These are phyloP conservation scores for Willisornis vidua DNA, from an alignment of 2,113 vertebrate genomes.

Conservation along the genomic window DNA sequence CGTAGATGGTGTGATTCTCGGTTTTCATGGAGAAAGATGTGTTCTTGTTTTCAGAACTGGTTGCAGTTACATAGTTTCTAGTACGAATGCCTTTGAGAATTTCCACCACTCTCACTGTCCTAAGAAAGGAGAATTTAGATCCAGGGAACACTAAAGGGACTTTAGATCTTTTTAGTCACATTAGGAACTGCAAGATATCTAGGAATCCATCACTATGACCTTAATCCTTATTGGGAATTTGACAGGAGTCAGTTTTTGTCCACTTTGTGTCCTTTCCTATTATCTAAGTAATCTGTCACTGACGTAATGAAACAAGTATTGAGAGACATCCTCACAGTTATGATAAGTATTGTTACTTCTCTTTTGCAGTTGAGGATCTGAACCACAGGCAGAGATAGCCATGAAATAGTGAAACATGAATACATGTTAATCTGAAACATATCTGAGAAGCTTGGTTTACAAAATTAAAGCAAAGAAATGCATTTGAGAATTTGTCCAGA, in stretches of 20 bases:
- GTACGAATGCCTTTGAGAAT: fast-evolving
- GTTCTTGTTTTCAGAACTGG: background rate
- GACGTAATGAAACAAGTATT: background rate
- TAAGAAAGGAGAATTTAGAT: background rate
- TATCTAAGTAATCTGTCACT: background rate
- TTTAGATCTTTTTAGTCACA: background rate
- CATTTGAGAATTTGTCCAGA: background rate
- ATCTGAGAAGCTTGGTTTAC: background rate
- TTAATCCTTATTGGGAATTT: background rate
- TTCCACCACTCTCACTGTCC: background rate
- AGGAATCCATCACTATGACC: background rate
- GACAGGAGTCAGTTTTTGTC: background rate
- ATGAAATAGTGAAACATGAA: background rate
- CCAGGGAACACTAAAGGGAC: background rate
- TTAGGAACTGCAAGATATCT: background rate
- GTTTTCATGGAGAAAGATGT: background rate
- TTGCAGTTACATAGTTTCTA: background rate
- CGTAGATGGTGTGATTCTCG: background rate
- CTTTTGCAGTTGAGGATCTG: background rate
- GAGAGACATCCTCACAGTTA: background rate
- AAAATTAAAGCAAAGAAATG: background rate
- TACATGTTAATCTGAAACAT: background rate
- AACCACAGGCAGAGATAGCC: background rate
- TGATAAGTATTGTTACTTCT: background rate
- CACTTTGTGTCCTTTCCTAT: background rate